Conservation (phyloP, 1,140 invertebrate species). For the Apocrypta bakeri region DNA sequence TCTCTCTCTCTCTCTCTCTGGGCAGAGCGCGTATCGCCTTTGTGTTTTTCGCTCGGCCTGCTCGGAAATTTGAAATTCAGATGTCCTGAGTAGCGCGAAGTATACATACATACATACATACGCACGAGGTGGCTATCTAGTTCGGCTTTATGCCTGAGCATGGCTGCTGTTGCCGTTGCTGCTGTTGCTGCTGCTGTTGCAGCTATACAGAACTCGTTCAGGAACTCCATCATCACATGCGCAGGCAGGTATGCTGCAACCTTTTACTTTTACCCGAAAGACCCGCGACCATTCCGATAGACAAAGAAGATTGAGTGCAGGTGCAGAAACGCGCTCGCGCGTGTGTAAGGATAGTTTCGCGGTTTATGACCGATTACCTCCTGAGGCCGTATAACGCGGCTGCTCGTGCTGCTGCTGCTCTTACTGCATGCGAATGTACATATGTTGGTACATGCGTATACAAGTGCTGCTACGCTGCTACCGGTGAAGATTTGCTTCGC, state of each 20-base stretch:
- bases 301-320: constrained; percentile 43
- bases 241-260: background rate
- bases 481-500: background rate
- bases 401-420: background rate
- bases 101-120: constrained; percentile 16
- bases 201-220: background rate
- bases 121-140: constrained; percentile 17
- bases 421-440: constrained; percentile 3
- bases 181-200: no score
- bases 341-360: constrained; percentile 59
- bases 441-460: constrained; percentile 25
- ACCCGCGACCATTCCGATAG: constrained; percentile 33
- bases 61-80: constrained; percentile 10
- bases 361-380: constrained; percentile 72
- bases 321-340: constrained; percentile 20
- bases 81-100: background rate
- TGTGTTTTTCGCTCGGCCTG: background rate
- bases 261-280: constrained; percentile 44
- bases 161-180: background rate
- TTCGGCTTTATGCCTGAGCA: constrained; percentile 5
- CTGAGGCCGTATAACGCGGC: constrained; percentile 59
- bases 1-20: background rate
- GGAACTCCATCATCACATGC: constrained; percentile 1
- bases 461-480: constrained; percentile 8
- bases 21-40: background rate